These are phyloP conservation scores for Ranitomeya imitator DNA, from an alignment of 2,113 vertebrate genomes.

Conservation along the genomic window DNA sequence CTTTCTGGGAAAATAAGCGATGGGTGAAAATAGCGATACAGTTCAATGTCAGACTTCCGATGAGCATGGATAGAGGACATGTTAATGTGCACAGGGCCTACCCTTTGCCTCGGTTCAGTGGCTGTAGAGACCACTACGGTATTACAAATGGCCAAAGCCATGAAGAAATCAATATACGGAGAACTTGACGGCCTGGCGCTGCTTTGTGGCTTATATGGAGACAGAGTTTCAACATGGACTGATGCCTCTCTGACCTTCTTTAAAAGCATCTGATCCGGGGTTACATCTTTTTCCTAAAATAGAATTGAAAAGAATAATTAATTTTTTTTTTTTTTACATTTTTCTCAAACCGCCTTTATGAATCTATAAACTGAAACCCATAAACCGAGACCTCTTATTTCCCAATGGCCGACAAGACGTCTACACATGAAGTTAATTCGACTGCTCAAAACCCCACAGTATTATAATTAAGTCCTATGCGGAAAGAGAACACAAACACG, in stretches of 20 bases:
- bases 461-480: constrained; percentile 11
- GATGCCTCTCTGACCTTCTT: constrained; percentile 75
- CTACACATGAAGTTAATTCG: constrained; percentile 7
- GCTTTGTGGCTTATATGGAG: constrained; percentile 56
- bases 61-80: background rate
- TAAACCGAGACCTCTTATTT: constrained; percentile 17
- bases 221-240: constrained; percentile 67
- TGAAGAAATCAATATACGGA: constrained; percentile 87
- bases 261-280: constrained; percentile 84
- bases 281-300: constrained; percentile 87
- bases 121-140: constrained; percentile 91
- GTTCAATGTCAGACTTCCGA: background rate
- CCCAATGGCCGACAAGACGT: background rate
- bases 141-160: constrained; percentile 94
- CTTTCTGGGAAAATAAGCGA: background rate
- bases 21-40: background rate
- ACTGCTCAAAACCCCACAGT: background rate
- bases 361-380: background rate
- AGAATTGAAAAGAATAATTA: constrained; percentile 55
- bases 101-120: constrained; percentile 84
- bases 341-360: background rate
- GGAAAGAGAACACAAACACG: constrained; percentile 23
- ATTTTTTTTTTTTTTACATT: background rate
- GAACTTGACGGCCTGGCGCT: constrained; percentile 63
- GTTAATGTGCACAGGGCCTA: constrained; percentile 66